phyloP scores from a whole-genome alignment of 2,113 vertebrate species.

The Lepus europaeus region DNA sequence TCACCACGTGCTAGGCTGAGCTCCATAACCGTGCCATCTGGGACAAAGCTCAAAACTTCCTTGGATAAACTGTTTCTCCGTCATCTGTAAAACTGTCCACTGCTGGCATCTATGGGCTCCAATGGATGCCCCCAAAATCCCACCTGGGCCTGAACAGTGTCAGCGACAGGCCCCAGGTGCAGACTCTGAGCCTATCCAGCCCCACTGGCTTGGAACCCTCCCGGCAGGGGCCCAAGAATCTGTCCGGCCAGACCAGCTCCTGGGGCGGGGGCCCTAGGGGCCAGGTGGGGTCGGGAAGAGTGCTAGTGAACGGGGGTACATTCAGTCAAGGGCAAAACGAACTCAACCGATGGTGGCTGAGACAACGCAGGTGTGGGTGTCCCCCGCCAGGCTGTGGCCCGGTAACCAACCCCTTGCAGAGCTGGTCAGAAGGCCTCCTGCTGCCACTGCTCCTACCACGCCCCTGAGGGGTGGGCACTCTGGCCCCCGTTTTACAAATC shows the following conservation, averaged over 20 bases:
- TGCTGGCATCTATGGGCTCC: background rate
- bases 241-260: background rate
- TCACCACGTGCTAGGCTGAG: background rate
- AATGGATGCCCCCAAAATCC: no score
- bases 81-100: background rate
- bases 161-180: background rate
- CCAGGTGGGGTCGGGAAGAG: background rate
- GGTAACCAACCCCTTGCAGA: no score
- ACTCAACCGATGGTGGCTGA: background rate
- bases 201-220: background rate
- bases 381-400: no score
- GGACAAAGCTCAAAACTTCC: background rate
- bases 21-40: background rate
- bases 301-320: background rate
- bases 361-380: fast-evolving
- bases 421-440: no score
- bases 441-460: background rate
- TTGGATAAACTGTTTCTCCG: background rate
- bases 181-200: background rate
- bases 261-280: background rate
- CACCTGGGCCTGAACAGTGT: background rate
- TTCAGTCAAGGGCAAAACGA: background rate
- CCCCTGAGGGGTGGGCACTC: no score
- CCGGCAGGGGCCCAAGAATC: background rate
- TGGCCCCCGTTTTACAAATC: background rate